Evolutionary conservation across 2,797 vertebrate genomes (phyloP), one percentile per base, ranked within the genome.

Genomic region (Apogon talboti): DNA sequence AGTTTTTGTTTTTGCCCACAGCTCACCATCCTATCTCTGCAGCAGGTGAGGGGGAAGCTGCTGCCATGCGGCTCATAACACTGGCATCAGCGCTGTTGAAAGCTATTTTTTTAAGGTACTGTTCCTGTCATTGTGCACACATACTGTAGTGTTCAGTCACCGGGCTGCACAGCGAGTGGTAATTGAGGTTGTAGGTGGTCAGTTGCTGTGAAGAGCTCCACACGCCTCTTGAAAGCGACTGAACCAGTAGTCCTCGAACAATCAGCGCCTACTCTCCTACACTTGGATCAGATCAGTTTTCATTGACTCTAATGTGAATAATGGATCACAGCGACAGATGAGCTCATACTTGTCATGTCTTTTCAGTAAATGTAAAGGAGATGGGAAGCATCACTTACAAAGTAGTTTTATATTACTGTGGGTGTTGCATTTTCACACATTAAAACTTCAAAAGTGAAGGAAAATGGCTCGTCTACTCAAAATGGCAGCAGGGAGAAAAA

Each of bases 11-110:
- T 18, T 66, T 21, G 19, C 38, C 1, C 46, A 6, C 19, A 3
- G 14, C 62, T 78, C 51, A 1, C 14, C 16, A 15, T 75, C 60
- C 44, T 41, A 13, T 30, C 46, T 66, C 21, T 46, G 56, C 63
- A 78, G 68, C 71, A 24, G 58, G 55, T 83, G 75, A 76, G 45
- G 18, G 2, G 12, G 21, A 37, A 44, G 59, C 42, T 47, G 47
- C 61, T 53, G 49, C 33, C 50, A 16, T 66, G 59, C 47, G 44
- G 43, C 44, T 45, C 18, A 16, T 4, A 49, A 38, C 48, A 56
- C 45, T 37, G 21, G 11, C 37, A 28, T 52, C n/a, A n/a, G n/a
- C n/a, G n/a, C n/a, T n/a, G n/a, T n/a, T n/a, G n/a, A n/a, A n/a
- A n/a, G n/a, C n/a, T n/a, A n/a, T n/a, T n/a, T n/a, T n/a, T n/a